Base-by-base conservation (phyloP, 2,113 vertebrate species). In the Geococcyx californianus region DNA sequence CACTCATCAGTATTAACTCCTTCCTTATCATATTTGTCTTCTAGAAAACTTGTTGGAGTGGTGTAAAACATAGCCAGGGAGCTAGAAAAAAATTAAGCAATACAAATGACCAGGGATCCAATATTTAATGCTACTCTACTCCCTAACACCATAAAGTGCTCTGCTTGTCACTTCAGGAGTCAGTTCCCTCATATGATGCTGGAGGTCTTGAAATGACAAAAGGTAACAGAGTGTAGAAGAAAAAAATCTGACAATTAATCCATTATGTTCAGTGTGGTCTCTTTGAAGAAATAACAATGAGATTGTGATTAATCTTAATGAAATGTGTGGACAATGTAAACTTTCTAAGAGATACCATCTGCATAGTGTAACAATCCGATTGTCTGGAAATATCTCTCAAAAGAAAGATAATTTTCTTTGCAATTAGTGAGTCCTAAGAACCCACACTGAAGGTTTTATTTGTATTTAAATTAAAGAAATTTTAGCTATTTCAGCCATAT, bases 221-320 rank as follows among this genome's bases (percentile, higher is more conserved):
- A 94, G 18, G 21, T 76, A 83, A 76, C 28, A n/a, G 26, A 76
- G 10, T 58, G 33, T 58, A 88, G 44, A 85, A 90, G 78, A 85
- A 93, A 67, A 29, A 87, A 51, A 10, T 26, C 34, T 83, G 58
- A 66, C 24, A 83, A 49, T 24, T 60, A 90, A 90, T 62, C 63
- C 42, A 58, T 94, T 94, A 90, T n/a, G 36, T 49, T 76, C 15
- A 44, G 21, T 56, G 49, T 69, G 19, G n/a, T 52, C 18, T 66
- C 63, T 92, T 45, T 88, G 58, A 95, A 95, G 54, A 92, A 94
- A 76, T 72, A 88, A 56, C 44, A 83, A 78, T 38, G 47, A 62
- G 38, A 72, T 42, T 60, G n/a, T 86, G 72, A 86, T 90, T 88
- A 70, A 79, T 91, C 84, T 94, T 85, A 83, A 68, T 85, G 90